Base-by-base conservation (phyloP, 2,113 vertebrate genomes). In the Garra rufa region DNA sequence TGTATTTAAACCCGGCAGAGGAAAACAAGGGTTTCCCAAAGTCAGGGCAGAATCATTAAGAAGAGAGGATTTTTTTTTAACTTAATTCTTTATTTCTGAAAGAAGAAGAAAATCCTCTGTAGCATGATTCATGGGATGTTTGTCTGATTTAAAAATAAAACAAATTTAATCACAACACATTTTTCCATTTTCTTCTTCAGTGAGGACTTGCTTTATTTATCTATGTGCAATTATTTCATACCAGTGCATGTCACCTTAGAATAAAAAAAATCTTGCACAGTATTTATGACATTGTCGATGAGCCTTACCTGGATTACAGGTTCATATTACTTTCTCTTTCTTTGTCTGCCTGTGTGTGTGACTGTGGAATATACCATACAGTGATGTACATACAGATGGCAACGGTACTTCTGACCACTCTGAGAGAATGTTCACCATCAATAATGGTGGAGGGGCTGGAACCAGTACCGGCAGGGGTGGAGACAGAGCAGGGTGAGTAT, bases 351-450 rank as follows among this genome's bases (percentile, higher is more conserved):
- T 82, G n/a, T 74, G 15, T 44, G 21, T 57, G 9, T 74, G 24
- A 6, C n/a, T 28, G 9, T 81, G 44, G 30, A 57, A 52, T 82
- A 41, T 21, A 14, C 15, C 4, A 0, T 61, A 15, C 71, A 83
- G 71, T 52, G 38, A 84, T 63, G 55, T 21, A 13, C 41, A 48
- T 34, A 19, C 55, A 38, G 57, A 83, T 50, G 43, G 82, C 14
- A 43, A n/a, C 43, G 14, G 71, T 19, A 15, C 43, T 9, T 57
- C 70, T 38, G 10, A 83, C 52, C 82, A 38, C 74, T 67, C 74
- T 41, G 82, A 77, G 73, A 48, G 73, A 41, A 69, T 28, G 46
- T 67, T 77, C 61, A 76, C 38, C 59, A 84, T 77, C 61, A 76
- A 84, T 69, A 84, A 76, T 48, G 21, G 55, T 50, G 13, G 71